Percentiles rank a stretch among this genome's conserved stretches.
Conservation (phyloP, 1,140 invertebrate genomes). For the Yoshiicerus persimilis region DNA sequence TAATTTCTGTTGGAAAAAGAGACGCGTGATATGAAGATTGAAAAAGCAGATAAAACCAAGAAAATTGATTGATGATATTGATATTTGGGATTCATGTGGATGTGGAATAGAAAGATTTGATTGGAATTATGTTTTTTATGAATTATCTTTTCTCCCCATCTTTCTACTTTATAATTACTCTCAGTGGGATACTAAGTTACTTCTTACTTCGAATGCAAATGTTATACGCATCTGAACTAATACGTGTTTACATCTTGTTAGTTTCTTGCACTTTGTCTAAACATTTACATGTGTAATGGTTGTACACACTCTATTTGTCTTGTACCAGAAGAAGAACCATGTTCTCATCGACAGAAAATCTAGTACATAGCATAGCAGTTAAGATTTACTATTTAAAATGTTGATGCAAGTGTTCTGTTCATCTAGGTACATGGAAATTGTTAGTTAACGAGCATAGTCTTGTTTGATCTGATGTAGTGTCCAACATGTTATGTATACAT, state of each 20-base stretch:
- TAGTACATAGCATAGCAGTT: not conserved
- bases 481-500: not conserved
- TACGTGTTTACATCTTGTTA: not conserved
- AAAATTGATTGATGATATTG: slow-evolving; percentile 8
- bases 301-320: too few species aligned
- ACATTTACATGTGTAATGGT: not conserved
- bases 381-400: not conserved
- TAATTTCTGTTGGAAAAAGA: not conserved
- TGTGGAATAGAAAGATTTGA: not conserved
- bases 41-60: not conserved
- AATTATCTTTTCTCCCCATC: not conserved
- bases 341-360: not conserved
- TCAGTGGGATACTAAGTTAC: not conserved
- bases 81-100: not conserved
- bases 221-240: not conserved
- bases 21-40: not conserved
- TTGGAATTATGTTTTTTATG: not conserved
- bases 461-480: not conserved
- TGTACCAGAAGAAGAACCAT: not conserved
- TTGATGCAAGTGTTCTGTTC: not conserved
- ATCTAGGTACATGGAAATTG: not conserved
- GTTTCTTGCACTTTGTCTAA: not conserved
- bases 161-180: not conserved
- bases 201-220: not conserved
- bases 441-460: not conserved